A percentile compares a stretch with the other conserved stretches of the same genome.
phyloP scores from a whole-genome alignment of 2,113 vertebrate species.

The Gallinago media region DNA sequence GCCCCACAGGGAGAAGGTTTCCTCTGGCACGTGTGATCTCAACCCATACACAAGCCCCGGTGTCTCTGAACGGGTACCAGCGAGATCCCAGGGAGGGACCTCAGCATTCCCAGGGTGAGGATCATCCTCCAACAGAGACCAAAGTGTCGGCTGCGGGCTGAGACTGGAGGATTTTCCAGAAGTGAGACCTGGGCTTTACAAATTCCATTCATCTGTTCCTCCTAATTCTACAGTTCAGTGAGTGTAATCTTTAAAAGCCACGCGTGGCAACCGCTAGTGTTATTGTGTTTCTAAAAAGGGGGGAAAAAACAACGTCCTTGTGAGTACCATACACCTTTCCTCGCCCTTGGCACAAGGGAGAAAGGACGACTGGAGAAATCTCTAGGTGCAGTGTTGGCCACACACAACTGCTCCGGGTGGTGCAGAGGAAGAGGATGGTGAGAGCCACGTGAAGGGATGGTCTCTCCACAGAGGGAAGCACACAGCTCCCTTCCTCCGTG shows the following conservation, averaged over 20 bases:
- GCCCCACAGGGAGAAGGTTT: fast-evolving
- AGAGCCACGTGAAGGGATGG: neutral
- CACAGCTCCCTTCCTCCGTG: neutral
- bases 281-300: neutral
- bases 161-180: neutral
- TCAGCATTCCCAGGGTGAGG: fast-evolving
- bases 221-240: neutral
- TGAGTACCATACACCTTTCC: neutral
- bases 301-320: neutral
- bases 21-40: neutral
- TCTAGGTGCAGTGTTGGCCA: neutral
- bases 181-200: neutral
- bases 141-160: neutral
- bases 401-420: neutral
- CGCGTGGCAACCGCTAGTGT: neutral
- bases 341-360: neutral
- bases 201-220: neutral
- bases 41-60: fast-evolving
- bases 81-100: fast-evolving
- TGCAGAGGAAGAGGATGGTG: neutral
- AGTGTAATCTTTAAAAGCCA: neutral
- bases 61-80: neutral
- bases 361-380: neutral
- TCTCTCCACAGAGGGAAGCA: neutral
- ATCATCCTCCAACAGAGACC: neutral